Evolutionary conservation across 2,797 vertebrate species (phyloP).

Genomic region (Megalops cyprinoides): DNA sequence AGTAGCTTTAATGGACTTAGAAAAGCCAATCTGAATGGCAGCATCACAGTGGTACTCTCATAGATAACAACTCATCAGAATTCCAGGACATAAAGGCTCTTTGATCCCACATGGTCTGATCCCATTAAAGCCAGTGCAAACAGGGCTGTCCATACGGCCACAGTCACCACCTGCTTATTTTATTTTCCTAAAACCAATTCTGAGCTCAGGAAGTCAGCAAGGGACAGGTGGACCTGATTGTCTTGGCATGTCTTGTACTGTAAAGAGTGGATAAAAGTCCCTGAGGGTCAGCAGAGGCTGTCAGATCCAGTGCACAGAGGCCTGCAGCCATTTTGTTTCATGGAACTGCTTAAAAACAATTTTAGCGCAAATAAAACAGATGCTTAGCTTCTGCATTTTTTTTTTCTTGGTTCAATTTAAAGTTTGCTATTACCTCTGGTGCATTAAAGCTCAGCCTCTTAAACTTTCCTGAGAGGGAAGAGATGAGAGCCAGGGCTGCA

Average conservation of each 20-base stretch:
- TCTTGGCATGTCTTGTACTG: too few relatives aligned
- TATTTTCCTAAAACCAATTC: too few relatives aligned
- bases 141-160: background rate
- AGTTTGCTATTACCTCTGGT: background rate
- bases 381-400: background rate
- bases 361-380: conserved; percentile 1
- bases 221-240: too few relatives aligned
- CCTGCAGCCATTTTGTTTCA: background rate
- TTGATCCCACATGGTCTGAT: background rate
- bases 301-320: too few relatives aligned
- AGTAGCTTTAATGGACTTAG: background rate
- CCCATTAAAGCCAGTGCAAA: background rate
- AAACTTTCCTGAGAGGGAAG: background rate
- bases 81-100: background rate
- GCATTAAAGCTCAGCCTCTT: background rate
- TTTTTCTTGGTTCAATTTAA: background rate
- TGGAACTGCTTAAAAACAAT: background rate
- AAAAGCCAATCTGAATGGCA: background rate
- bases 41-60: background rate
- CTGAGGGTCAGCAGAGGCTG: too few relatives aligned
- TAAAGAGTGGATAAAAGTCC: too few relatives aligned
- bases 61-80: background rate
- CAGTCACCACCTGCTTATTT: too few relatives aligned
- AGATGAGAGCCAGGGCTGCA: too few relatives aligned
- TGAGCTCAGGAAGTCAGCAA: too few relatives aligned